Conservation (phyloP, 2,113 vertebrate genomes). For the Ameiurus melas region DNA sequence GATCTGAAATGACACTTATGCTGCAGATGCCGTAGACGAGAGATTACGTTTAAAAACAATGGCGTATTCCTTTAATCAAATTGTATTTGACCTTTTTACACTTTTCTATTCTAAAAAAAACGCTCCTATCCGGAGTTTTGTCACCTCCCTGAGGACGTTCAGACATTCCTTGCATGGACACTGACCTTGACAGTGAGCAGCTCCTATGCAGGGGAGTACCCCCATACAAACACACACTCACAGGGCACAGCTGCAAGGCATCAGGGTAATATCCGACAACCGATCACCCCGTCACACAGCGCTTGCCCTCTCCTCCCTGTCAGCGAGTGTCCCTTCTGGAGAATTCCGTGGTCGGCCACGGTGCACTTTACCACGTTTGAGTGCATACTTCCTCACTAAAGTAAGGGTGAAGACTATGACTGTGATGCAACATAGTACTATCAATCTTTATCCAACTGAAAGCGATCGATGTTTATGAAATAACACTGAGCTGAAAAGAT, state of each 20-base stretch:
- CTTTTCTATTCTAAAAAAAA: constrained; percentile 12
- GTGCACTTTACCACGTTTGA: background rate
- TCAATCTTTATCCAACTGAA: background rate
- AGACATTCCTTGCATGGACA: constrained; percentile 44
- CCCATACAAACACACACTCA: constrained; percentile 37
- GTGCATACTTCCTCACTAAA: constrained; percentile 7
- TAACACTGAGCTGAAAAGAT: background rate
- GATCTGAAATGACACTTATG: background rate
- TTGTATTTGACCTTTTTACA: background rate
- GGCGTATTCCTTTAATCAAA: background rate
- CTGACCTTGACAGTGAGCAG: constrained; percentile 51
- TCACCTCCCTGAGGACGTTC: constrained; percentile 39
- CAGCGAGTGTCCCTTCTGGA: constrained; percentile 33
- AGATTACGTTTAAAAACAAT: background rate
- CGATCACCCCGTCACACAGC: constrained; percentile 35
- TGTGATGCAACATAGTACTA: background rate
- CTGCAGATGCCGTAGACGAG: background rate
- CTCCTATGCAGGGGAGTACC: constrained; percentile 40
- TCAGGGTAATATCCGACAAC: constrained; percentile 52
- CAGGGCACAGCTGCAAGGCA: constrained; percentile 46
- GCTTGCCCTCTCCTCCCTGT: constrained; percentile 32
- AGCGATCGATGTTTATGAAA: background rate
- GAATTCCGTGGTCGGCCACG: background rate
- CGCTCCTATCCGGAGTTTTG: background rate
- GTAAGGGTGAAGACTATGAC: background rate